phyloP scores from a whole-genome alignment of 2,888 invertebrate genomes.

The Calliopum simillimum region DNA sequence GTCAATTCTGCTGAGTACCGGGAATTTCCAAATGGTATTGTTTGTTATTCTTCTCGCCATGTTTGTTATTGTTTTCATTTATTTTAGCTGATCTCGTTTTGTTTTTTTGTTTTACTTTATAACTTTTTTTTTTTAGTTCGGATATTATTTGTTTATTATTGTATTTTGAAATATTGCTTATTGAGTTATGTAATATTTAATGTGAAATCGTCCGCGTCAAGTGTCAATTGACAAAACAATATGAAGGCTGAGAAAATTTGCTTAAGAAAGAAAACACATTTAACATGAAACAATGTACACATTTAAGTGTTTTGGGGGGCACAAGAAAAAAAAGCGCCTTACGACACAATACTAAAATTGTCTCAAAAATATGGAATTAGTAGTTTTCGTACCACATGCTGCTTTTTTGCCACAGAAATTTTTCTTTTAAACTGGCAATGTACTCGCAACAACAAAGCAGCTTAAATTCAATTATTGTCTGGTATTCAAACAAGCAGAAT shows the following conservation, averaged over 20 bases:
- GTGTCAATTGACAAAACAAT: background rate
- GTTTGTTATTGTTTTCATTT: background rate
- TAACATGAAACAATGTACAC: background rate
- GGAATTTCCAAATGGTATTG: slow-evolving; percentile 6
- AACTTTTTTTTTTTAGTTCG: background rate
- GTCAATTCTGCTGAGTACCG: slow-evolving; percentile 14
- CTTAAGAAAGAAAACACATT: background rate
- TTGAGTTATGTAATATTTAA: background rate
- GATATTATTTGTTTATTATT: background rate
- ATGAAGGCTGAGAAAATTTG: background rate
- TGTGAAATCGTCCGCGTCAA: background rate
- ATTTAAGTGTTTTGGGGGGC: background rate
- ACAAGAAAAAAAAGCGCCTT: background rate
- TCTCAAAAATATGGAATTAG: background rate
- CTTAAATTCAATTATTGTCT: slow-evolving; percentile 12
- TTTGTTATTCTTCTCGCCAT: background rate
- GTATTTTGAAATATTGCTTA: background rate
- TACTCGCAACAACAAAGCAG: background rate
- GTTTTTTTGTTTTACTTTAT: background rate
- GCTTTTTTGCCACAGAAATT: too few species aligned
- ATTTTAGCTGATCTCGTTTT: background rate
- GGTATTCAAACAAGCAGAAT: background rate
- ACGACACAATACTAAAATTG: background rate
- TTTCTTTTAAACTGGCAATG: background rate
- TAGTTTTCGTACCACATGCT: background rate